Base-by-base conservation (phyloP, 2,113 vertebrate genomes). In the Procavia capensis region DNA sequence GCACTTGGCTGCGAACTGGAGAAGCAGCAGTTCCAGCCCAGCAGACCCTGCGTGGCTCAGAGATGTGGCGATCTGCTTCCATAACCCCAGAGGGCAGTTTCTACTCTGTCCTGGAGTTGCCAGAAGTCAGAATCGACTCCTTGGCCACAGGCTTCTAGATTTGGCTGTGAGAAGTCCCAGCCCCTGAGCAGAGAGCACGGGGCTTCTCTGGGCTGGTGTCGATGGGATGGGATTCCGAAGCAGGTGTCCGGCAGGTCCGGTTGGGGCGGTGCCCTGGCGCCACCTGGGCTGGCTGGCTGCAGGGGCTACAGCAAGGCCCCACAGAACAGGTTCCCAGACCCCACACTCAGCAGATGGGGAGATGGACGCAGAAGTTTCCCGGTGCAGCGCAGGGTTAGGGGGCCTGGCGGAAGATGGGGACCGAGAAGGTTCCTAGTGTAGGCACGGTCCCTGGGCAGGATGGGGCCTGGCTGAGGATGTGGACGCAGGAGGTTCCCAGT, bases 401-500 rank as follows among this genome's bases (percentile, higher is more conserved):
- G 10, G n/a, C n/a, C n/a, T n/a, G n/a, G n/a, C n/a, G n/a, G n/a
- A n/a, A n/a, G n/a, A n/a, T n/a, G n/a, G n/a, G n/a, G n/a, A n/a
- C n/a, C n/a, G 14, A n/a, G 1, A 31, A n/a, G 13, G 16, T 43
- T 29, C 43, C 59, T 8, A 0, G 1, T 61, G 13, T 13, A 34
- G 43, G 31, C 47, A 2, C 34, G 31, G 14, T 1, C 8, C 45
- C 43, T 9, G 31, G 6, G 29, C 3, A 3, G 13, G 36, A 22
- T 78, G 14, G 3, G 10, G n/a, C n/a, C n/a, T n/a, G n/a, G n/a
- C n/a, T n/a, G n/a, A n/a, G n/a, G n/a, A n/a, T n/a, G n/a, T n/a
- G n/a, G n/a, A n/a, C n/a, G n/a, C 22, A n/a, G 1, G 24, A n/a
- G 13, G 16, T 43, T 29, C 43, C 59, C 11, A 0, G 1, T 61